Conservation (phyloP, 2,888 invertebrate species). For the Lypha dubia region DNA sequence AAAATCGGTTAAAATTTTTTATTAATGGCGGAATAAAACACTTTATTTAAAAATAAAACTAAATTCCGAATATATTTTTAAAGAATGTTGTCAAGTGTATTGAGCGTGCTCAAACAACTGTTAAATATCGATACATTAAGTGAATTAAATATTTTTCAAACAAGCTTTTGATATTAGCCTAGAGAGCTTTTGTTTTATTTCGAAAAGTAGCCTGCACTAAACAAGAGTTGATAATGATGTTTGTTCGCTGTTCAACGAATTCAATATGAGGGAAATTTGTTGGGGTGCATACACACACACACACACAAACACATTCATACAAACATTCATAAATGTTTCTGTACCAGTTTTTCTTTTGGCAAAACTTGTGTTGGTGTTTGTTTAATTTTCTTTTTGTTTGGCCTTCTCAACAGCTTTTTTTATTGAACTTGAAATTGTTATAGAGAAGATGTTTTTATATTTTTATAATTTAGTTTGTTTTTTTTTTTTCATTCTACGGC, state of each 20-base stretch:
- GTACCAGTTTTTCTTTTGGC: neutral
- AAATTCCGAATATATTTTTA: neutral
- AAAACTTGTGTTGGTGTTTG: conserved; percentile 56
- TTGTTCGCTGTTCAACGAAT: conserved; percentile 34
- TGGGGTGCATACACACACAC: conserved; percentile 34
- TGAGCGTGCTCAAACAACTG: neutral
- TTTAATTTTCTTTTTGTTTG: conserved; percentile 28
- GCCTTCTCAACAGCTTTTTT: conserved; percentile 1
- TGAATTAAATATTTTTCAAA: conserved; percentile 29
- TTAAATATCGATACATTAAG: neutral
- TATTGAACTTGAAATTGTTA: conserved; percentile 32
- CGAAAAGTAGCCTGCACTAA: conserved; percentile 29
- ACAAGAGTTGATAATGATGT: conserved; percentile 50
- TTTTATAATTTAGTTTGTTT: neutral
- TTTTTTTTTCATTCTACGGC: conserved; percentile 37
- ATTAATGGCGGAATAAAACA: too few species aligned
- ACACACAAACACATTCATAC: too few species aligned
- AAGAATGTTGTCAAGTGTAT: conserved; percentile 3
- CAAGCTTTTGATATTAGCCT: conserved; percentile 28
- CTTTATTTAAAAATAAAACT: too few species aligned
- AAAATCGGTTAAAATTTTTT: too few species aligned
- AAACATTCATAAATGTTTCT: too few species aligned
- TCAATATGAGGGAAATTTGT: conserved; percentile 55
- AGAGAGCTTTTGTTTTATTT: conserved; percentile 41
- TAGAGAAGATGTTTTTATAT: conserved; percentile 21